These are phyloP conservation scores for Pterocles gutturalis DNA, from an alignment of 2,113 vertebrate genomes.

Conservation along the genomic window DNA sequence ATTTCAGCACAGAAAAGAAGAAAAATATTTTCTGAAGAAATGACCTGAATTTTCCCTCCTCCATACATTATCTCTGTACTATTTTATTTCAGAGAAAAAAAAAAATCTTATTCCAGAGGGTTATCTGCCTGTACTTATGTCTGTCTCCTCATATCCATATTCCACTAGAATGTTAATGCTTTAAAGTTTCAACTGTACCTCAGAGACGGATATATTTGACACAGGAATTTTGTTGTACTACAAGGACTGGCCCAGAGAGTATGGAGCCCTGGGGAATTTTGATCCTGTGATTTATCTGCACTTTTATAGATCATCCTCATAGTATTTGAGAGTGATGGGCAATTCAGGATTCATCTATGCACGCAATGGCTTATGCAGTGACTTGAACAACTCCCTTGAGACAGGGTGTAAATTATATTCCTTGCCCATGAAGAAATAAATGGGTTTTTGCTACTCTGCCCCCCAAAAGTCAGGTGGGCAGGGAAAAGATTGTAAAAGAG, in stretches of 20 bases:
- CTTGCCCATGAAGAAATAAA: not conserved
- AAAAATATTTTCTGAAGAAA: conserved; percentile 34
- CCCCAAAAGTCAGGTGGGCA: not conserved
- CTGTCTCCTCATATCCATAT: conserved; percentile 21
- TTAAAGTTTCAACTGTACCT: conserved; percentile 43
- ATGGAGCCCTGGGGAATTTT: not conserved
- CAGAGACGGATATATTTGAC: conserved; percentile 10
- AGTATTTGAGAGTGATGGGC: conserved; percentile 40
- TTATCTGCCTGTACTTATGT: not conserved
- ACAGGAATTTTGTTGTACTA: conserved; percentile 37
- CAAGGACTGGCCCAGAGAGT: conserved; percentile 4
- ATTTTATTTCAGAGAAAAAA: not conserved
- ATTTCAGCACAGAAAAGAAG: conserved; percentile 36
- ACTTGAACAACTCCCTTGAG: conserved; percentile 25
- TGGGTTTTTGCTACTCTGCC: not conserved
- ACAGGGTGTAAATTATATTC: conserved; percentile 38
- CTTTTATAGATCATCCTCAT: conserved; percentile 49
- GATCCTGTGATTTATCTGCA: conserved; percentile 20
- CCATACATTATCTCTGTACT: not conserved
- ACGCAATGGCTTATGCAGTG: not conserved
- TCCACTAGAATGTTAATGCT: conserved; percentile 33
- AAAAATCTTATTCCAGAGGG: not conserved
- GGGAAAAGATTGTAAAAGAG: not conserved
- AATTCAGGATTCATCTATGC: conserved; percentile 54
- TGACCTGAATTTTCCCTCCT: not conserved